Evolutionary conservation across 2,797 vertebrate genomes (phyloP), one percentile per base, ranked within the genome.

Genomic region (Gambusia yucatana): DNA sequence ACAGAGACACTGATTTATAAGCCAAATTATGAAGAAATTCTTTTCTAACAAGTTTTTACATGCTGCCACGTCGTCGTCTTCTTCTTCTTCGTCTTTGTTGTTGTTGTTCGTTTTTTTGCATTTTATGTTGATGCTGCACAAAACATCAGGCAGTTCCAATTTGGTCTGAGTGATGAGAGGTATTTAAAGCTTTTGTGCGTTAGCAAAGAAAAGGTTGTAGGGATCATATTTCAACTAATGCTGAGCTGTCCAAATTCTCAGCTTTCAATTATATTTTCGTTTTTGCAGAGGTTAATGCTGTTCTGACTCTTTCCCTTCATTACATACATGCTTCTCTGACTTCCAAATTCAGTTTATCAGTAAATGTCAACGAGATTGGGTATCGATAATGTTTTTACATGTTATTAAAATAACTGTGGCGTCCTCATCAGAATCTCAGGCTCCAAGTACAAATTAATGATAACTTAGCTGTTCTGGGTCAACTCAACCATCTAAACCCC

Each of bases 361-460:
- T 80, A 84, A 88, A 87, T 88, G 86, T 86, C 85, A 91, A 57
- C 77, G 77, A 39, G 44, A 77, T 78, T 77, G 6, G 6, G 48
- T 67, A 77, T 73, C 78, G 74, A 78, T 73, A 59, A 8, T 86
- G 87, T 85, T 89, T 84, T 84, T 69, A 85, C 73, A 69, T 41
- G 52, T 75, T 84, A 78, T 86, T 84, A 88, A 91, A 82, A 80
- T 77, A 77, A 79, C 73, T 11, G 20, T 72, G 43, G 74, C 77
- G 79, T n/a, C 33, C 77, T 78, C 39, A 48, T 84, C 79, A 82
- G 67, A 79, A 85, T 80, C 65, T 4, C 73, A 52, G 72, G 9
- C 71, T 82, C 73, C 84, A 41, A 17, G 61, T 67, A 67, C 72
- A 74, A 82, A 72, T 90, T 82, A 86, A 79, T 6, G 22, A 85